Conservation (phyloP, 2,888 invertebrate genomes). For the Lasioglossum vierecki region DNA sequence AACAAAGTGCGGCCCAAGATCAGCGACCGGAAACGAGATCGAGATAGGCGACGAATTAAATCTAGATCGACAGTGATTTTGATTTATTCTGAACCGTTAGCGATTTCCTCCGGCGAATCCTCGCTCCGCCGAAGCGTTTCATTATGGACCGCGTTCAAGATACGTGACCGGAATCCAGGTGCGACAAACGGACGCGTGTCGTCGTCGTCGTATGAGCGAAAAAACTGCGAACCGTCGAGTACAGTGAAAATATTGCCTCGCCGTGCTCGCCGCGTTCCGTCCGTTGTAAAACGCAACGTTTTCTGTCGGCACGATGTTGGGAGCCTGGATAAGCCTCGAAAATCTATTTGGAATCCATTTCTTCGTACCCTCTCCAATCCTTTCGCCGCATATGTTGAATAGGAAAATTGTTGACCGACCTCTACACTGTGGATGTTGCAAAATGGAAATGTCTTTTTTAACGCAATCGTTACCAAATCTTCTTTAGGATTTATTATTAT, state of each 20-base stretch:
- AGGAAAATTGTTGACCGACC: background rate
- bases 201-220: background rate
- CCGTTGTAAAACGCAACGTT: background rate
- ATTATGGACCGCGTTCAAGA: conserved; percentile 28
- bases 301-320: background rate
- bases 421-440: too few relatives aligned
- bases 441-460: too few relatives aligned
- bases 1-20: background rate
- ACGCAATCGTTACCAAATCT: too few relatives aligned
- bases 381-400: background rate
- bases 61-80: conserved; percentile 10
- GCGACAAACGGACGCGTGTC: background rate
- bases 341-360: background rate
- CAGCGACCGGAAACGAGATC: background rate
- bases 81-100: conserved; percentile 33
- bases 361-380: background rate
- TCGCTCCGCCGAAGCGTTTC: conserved; percentile 42
- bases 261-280: background rate
- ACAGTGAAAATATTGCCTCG: background rate
- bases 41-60: background rate
- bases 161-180: conserved; percentile 41
- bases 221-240: background rate
- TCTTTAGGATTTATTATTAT: too few relatives aligned
- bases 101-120: conserved; percentile 45
- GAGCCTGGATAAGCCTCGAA: background rate